phyloP scores from a whole-genome alignment of 2,797 vertebrate genomes.

The Acrocephalus scirpaceus region DNA sequence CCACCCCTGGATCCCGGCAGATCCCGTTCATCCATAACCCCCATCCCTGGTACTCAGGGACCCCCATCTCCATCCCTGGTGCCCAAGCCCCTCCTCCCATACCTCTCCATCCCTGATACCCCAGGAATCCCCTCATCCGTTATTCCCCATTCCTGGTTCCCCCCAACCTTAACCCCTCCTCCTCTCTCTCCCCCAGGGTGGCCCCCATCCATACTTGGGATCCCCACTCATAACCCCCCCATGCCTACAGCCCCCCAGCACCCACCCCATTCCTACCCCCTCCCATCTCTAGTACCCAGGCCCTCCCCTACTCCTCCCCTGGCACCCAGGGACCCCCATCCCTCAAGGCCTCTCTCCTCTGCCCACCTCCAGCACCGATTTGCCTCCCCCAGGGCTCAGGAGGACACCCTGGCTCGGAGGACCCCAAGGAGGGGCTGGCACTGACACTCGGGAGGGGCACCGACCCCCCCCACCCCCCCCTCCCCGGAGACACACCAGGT shows the following conservation, averaged over 20 bases:
- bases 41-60: no score
- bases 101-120: neutral
- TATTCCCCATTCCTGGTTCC: no score
- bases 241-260: neutral
- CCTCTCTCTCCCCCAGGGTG: neutral
- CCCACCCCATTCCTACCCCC: neutral
- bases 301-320: no score
- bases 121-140: neutral
- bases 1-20: no score
- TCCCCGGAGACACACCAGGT: neutral
- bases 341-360: neutral
- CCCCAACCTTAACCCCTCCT: neutral
- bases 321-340: neutral
- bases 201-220: no score
- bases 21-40: no score
- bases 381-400: neutral
- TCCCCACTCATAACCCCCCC: neutral
- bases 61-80: neutral
- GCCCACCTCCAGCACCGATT: neutral
- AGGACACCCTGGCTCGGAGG: accelerated
- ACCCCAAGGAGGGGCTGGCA: neutral
- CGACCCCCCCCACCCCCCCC: no score
- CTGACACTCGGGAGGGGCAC: neutral
- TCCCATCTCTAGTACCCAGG: neutral
- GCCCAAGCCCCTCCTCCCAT: neutral